Conservation (phyloP, 2,888 invertebrate species). For the Polymixis lichenea region DNA sequence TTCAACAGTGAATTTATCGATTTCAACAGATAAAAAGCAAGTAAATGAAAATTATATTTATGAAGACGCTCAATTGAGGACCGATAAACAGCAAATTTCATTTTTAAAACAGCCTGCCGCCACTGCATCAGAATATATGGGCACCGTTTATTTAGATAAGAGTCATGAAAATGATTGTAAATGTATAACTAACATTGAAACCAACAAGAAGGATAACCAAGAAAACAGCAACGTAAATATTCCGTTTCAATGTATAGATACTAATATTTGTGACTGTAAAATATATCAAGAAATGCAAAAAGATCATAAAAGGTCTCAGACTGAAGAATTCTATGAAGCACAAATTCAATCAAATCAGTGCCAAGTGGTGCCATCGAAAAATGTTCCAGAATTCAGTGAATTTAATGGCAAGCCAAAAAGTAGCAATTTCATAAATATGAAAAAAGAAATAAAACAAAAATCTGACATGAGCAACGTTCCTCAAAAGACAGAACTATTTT, state of each 20-base stretch:
- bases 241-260: slow-evolving; percentile 68
- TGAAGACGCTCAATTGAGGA: slow-evolving; percentile 9
- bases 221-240: slow-evolving; percentile 34
- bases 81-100: slow-evolving; percentile 1
- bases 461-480: slow-evolving; percentile 23
- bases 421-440: slow-evolving; percentile 3
- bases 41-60: slow-evolving; percentile 5
- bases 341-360: slow-evolving; percentile 24
- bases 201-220: slow-evolving; percentile 32
- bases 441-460: slow-evolving; percentile 36
- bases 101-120: slow-evolving; percentile 28
- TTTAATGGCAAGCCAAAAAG: slow-evolving; percentile 18
- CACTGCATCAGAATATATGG: slow-evolving; percentile 82
- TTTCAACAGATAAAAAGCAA: slow-evolving; percentile 20
- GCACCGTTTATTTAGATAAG: slow-evolving; percentile 81
- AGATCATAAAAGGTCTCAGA: slow-evolving; percentile 37
- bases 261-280: slow-evolving; percentile 67
- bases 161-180: slow-evolving; percentile 76
- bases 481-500: slow-evolving; percentile 60
- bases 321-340: slow-evolving; percentile 26
- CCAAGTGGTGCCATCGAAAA: slow-evolving; percentile 25
- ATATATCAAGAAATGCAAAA: slow-evolving; percentile 52
- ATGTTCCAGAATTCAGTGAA: background rate
- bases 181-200: slow-evolving; percentile 58
- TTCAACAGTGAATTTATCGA: slow-evolving; percentile 27